Percentiles rank a stretch among this genome's conserved stretches.
phyloP scores from a whole-genome alignment of 2,113 vertebrate genomes.

The Pitta sordida region DNA sequence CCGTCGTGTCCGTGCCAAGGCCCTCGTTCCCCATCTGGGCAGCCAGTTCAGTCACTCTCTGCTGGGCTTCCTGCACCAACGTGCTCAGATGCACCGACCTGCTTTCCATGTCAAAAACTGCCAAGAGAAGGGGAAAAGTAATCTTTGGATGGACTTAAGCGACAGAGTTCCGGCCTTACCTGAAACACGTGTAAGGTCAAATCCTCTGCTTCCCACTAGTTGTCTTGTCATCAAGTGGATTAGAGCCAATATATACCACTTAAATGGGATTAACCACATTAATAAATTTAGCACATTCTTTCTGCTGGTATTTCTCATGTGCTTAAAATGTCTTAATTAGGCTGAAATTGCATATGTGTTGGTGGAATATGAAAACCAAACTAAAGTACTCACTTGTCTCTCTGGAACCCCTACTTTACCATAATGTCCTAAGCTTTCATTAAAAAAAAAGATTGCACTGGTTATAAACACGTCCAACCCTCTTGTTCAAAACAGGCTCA shows the following conservation, averaged over 20 bases:
- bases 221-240: background rate
- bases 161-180: background rate
- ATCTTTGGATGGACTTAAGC: background rate
- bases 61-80: constrained; percentile 87
- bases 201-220: background rate
- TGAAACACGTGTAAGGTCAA: background rate
- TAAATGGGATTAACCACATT: background rate
- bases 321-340: background rate
- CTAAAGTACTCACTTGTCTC: background rate
- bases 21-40: constrained; percentile 80
- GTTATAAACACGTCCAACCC: background rate
- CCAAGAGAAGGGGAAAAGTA: background rate
- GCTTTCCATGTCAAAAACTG: constrained; percentile 85
- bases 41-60: constrained; percentile 79
- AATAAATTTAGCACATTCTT: background rate
- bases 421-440: background rate
- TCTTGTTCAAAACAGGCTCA: background rate
- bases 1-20: constrained; percentile 78
- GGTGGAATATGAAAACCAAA: background rate
- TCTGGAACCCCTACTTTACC: background rate
- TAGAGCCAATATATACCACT: background rate
- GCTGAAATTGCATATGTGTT: background rate
- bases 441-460: background rate
- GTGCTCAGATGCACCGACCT: constrained; percentile 81
- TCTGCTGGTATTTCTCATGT: background rate